Evolutionary conservation across 2,888 invertebrate species (phyloP).

Genomic region (Halictus quadricinctus): DNA sequence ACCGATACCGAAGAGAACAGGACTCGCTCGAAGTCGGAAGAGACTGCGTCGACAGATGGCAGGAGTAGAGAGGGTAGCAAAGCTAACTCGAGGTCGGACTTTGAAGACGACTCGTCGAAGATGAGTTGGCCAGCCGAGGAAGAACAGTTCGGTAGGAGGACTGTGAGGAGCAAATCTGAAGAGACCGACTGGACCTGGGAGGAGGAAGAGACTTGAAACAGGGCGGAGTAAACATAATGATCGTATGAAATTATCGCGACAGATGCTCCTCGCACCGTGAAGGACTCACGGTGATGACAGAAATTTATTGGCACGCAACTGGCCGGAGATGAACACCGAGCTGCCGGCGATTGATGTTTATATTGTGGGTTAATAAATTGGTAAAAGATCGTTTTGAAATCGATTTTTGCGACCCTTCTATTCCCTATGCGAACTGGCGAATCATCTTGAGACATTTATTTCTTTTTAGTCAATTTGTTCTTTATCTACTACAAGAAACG

Average conservation of each 20-base stretch:
- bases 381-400: slow-evolving; percentile 28
- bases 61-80: slow-evolving; percentile 63
- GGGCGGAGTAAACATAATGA: slow-evolving; percentile 22
- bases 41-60: slow-evolving; percentile 53
- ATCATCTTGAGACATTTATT: not conserved
- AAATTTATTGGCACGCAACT: slow-evolving; percentile 23
- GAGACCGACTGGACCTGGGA: slow-evolving; percentile 74
- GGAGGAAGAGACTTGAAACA: slow-evolving; percentile 73
- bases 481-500: too few species aligned
- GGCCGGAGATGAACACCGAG: slow-evolving; percentile 8
- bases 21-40: slow-evolving; percentile 62
- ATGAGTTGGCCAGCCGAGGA: slow-evolving; percentile 72
- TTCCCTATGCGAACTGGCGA: not conserved
- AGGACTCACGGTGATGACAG: slow-evolving; percentile 17
- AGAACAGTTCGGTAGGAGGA: slow-evolving; percentile 63
- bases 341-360: slow-evolving; percentile 42
- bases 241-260: slow-evolving; percentile 24
- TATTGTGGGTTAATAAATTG: slow-evolving; percentile 49
- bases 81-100: slow-evolving; percentile 58
- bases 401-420: not conserved
- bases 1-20: slow-evolving; percentile 70
- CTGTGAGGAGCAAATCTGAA: slow-evolving; percentile 67
- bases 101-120: slow-evolving; percentile 60
- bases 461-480: not conserved
- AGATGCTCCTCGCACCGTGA: slow-evolving; percentile 1